Conservation (phyloP, 2,888 invertebrate genomes). For the Drosophila ezoana region DNA sequence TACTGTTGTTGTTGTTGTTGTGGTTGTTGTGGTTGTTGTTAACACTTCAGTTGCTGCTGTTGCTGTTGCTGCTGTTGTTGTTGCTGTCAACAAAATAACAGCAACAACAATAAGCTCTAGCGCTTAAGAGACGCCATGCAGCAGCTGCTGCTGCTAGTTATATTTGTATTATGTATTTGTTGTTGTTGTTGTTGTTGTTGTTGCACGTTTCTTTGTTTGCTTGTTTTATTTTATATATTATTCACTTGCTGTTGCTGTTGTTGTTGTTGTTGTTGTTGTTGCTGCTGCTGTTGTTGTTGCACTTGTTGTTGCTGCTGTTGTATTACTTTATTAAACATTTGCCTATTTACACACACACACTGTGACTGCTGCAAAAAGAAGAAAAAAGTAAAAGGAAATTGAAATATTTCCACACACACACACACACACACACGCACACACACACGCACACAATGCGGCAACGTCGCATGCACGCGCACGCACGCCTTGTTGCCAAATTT, state of each 20-base stretch:
- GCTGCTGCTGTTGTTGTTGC: not conserved
- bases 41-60: constrained; percentile 15
- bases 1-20: not conserved
- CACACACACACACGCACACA: constrained; percentile 3
- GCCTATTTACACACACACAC: constrained; percentile 55
- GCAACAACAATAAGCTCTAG: constrained; percentile 41
- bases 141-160: constrained; percentile 36
- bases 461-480: constrained; percentile 18
- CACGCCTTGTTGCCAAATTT: constrained; percentile 40
- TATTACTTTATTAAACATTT: constrained; percentile 44
- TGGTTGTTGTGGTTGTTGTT: constrained; percentile 33
- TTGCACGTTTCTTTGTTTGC: constrained; percentile 7
- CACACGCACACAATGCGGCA: constrained; percentile 42
- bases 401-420: not conserved
- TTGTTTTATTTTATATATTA: not conserved
- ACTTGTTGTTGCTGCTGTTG: constrained; percentile 4
- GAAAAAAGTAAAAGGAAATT: not conserved
- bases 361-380: constrained; percentile 38
- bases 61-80: constrained; percentile 18
- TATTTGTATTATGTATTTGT: constrained; percentile 25
- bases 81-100: constrained; percentile 33
- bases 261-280: constrained; percentile 9
- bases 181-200: constrained; percentile 16
- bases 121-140: constrained; percentile 45
- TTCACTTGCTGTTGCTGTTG: constrained; percentile 13